Evolutionary conservation across 2,113 vertebrate genomes (phyloP), one percentile per base, ranked within the genome.

Genomic region (Colistium nudipinnis): DNA sequence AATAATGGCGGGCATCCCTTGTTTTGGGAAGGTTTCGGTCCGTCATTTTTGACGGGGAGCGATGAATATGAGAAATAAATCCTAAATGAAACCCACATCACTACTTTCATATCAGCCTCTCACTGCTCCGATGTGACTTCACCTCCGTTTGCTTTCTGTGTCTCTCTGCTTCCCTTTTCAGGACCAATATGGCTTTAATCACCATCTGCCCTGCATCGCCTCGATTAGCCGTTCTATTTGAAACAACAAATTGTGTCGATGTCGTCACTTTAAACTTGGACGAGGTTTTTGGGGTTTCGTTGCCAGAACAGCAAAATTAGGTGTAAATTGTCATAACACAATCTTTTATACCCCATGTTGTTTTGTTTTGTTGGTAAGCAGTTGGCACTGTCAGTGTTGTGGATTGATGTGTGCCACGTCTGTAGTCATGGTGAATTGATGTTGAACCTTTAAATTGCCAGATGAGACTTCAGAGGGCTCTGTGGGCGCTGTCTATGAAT

Each of bases 121-220:
- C 36, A 11, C 66, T 61, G 60, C 49, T 69, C 66, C 47, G 44
- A 13, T 62, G 56, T 52, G 65, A 49, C 41, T 76, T 72, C 48
- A 68, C 51, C 67, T 61, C 31, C 17, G 54, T 65, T 41, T 62
- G 13, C 30, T 30, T 39, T 66, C 16, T 39, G 30, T 62, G 28
- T 68, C 49, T 68, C 49, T 53, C 44, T 19, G 4, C 65, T 47
- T 44, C 41, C 44, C 27, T 52, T 68, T 54, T 41, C 20, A 57
- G 20, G 9, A 72, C 61, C 44, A 73, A 54, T 62, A 28, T 78
- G 82, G 69, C 22, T 67, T 67, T 64, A 81, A 83, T 79, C 53
- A 39, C 16, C 22, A 19, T 28, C 30, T 59, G 59, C 66, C 36
- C 48, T 57, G 33, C 52, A 72, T 36, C 13, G 27, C 6, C 31